These are phyloP conservation scores for Phainopepla nitens DNA, from an alignment of 2,113 vertebrate species.

Conservation along the genomic window DNA sequence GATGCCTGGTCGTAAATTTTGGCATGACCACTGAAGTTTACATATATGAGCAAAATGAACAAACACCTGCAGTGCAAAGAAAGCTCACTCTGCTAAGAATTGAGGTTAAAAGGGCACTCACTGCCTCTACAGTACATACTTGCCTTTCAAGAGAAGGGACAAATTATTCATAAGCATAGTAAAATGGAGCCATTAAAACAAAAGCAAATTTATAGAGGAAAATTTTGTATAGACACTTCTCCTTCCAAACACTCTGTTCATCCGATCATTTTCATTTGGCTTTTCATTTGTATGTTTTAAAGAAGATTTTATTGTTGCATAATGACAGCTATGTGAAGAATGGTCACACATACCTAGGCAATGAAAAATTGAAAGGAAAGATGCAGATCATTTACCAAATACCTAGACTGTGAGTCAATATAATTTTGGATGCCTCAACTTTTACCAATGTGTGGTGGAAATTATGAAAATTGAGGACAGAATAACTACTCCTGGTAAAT, in stretches of 20 bases:
- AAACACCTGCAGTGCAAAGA: not conserved
- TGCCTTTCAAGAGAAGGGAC: not conserved
- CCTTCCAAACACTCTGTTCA: not conserved
- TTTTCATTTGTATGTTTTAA: not conserved
- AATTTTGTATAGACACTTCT: not conserved
- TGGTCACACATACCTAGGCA: constrained; percentile 56
- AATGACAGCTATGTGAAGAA: constrained; percentile 65
- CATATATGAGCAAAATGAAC: not conserved
- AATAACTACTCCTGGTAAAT: constrained; percentile 60
- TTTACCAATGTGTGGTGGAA: constrained; percentile 62
- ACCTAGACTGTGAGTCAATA: constrained; percentile 73
- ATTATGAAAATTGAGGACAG: constrained; percentile 52
- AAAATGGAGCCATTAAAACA: not conserved
- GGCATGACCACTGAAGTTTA: not conserved
- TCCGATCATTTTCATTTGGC: not conserved
- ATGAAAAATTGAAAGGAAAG: constrained; percentile 67
- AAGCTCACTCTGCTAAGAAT: not conserved
- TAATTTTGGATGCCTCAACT: constrained; percentile 37
- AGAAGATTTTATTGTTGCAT: constrained; percentile 39
- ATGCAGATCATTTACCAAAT: constrained; percentile 68
- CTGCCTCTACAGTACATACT: not conserved
- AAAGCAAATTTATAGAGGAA: not conserved
- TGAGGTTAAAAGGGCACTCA: not conserved
- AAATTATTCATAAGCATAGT: not conserved
- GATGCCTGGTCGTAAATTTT: not conserved